phyloP scores from a whole-genome alignment of 1,140 invertebrate genomes.

The Olivierus martensii region DNA sequence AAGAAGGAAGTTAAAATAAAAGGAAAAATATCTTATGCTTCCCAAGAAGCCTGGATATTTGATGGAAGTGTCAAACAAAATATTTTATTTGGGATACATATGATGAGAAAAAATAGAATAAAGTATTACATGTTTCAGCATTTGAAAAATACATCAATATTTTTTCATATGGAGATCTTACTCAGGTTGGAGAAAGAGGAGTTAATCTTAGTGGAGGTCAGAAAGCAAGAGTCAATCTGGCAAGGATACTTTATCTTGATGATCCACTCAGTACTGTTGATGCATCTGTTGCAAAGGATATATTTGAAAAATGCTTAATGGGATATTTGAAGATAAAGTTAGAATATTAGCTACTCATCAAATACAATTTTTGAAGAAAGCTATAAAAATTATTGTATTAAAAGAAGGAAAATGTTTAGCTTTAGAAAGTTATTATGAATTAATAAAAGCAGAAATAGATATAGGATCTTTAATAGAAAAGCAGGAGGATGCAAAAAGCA shows the following conservation, averaged over 20 bases:
- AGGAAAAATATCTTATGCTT: no score
- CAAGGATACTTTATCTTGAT: constrained; percentile 45
- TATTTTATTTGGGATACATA: no score
- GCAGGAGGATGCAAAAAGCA: constrained; percentile 1
- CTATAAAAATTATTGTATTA: constrained; percentile 58
- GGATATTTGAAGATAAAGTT: constrained; percentile 35
- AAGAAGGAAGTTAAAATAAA: no score
- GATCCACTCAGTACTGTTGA: constrained; percentile 33
- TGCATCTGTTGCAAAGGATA: constrained; percentile 31
- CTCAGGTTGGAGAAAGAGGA: constrained; percentile 80
- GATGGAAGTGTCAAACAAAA: no score
- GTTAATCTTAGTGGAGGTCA: constrained; percentile 77
- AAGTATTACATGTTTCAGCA: no score
- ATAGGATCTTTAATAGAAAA: constrained; percentile 16
- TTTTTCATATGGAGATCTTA: no score
- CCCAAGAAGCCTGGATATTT: no score
- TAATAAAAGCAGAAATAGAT: constrained; percentile 16
- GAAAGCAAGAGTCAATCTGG: constrained; percentile 73
- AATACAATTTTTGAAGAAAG: constrained; percentile 43
- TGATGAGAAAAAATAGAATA: no score
- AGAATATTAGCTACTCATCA: constrained; percentile 33
- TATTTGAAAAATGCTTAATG: constrained; percentile 39
- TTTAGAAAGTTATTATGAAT: constrained; percentile 15
- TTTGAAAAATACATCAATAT: no score
- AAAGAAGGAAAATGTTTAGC: constrained; percentile 30